phyloP scores from a whole-genome alignment of 2,113 vertebrate species.

The Asarcornis scutulata region DNA sequence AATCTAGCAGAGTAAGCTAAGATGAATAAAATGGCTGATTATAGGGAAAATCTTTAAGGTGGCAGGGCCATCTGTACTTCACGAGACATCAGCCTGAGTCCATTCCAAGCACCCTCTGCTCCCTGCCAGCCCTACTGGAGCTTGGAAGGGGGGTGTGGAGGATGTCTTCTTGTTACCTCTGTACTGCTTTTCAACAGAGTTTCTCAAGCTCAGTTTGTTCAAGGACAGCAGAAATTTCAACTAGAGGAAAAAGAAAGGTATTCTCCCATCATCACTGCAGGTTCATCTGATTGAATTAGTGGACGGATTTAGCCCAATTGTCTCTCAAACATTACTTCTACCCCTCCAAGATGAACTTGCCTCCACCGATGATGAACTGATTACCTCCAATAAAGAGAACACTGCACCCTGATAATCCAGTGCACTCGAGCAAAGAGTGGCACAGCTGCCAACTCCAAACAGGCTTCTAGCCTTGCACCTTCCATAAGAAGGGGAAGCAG shows the following conservation, averaged over 20 bases:
- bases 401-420: not conserved
- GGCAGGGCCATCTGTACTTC: not conserved
- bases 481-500: not conserved
- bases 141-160: no score
- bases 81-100: not conserved
- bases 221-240: not conserved
- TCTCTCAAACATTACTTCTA: not conserved
- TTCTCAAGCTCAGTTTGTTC: not conserved
- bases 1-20: not conserved
- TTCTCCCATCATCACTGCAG: not conserved
- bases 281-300: not conserved
- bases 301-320: not conserved
- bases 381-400: not conserved
- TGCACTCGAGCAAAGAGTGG: not conserved
- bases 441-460: not conserved
- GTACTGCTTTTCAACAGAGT: not conserved
- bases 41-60: not conserved
- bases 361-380: not conserved
- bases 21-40: accelerated
- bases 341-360: not conserved
- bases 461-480: not conserved
- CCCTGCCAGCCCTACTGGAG: no score
- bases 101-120: not conserved
- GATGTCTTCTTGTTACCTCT: not conserved
- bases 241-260: not conserved